A percentile compares a stretch with the other conserved stretches of the same genome.
Conservation (phyloP, 2,888 invertebrate species). For the Gortyna flavago region DNA sequence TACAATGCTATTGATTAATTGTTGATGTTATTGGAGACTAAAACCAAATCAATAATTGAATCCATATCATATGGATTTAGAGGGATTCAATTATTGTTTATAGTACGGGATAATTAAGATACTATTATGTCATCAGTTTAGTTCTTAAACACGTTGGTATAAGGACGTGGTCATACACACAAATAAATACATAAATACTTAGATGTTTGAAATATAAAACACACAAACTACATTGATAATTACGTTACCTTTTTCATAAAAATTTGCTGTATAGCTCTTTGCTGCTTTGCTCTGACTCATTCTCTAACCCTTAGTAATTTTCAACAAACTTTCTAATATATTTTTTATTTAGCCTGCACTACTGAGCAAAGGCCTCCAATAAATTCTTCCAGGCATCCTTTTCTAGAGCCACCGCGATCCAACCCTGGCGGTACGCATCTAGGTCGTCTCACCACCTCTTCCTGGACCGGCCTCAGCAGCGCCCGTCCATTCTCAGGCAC, state of each 20-base stretch:
- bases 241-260: no score
- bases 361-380: not conserved
- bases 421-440: not conserved
- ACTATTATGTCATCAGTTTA: not conserved
- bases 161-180: no score
- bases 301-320: no score
- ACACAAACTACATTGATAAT: no score
- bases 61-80: slow-evolving; percentile 8
- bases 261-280: no score
- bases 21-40: slow-evolving; percentile 9
- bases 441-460: not conserved
- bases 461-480: not conserved
- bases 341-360: not conserved
- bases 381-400: no score
- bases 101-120: not conserved
- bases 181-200: not conserved
- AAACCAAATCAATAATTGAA: no score
- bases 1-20: slow-evolving; percentile 36
- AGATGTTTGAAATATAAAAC: not conserved
- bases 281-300: no score
- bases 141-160: not conserved
- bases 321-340: no score
- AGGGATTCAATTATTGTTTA: slow-evolving; percentile 9
- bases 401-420: no score
- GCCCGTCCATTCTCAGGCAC: not conserved